Conservation (phyloP, 2,888 invertebrate genomes). For the Archips crataeganus region DNA sequence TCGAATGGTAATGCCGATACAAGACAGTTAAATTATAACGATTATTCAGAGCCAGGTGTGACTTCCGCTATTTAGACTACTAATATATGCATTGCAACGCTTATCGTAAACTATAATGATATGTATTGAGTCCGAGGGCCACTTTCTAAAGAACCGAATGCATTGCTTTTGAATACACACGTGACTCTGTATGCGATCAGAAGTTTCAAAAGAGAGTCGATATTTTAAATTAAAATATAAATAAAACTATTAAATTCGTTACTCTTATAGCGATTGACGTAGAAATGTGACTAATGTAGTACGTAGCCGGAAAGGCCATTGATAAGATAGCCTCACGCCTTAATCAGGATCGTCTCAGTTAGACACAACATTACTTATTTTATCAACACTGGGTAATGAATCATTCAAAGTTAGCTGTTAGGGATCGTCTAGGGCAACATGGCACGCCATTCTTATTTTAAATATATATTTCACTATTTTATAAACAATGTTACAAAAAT, state of each 20-base stretch:
- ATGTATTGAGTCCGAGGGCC: not conserved
- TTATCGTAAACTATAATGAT: not conserved
- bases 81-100: not conserved
- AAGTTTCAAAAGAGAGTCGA: conserved; percentile 23
- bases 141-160: not conserved
- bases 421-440: not conserved
- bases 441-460: not conserved
- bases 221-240: not conserved
- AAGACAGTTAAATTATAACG: not conserved
- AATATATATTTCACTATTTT: no score
- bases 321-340: not conserved
- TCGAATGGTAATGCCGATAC: conserved; percentile 23
- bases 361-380: not conserved
- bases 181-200: conserved; percentile 27
- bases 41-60: conserved; percentile 28
- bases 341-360: not conserved
- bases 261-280: conserved; percentile 4
- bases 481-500: not conserved
- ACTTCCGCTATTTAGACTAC: not conserved
- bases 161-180: conserved; percentile 8
- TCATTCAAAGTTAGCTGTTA: not conserved
- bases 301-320: not conserved
- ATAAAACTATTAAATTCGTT: not conserved
- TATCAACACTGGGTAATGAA: not conserved
- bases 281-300: not conserved